Base-by-base conservation (phyloP, 2,797 vertebrate species). In the Myotis vivesi region DNA sequence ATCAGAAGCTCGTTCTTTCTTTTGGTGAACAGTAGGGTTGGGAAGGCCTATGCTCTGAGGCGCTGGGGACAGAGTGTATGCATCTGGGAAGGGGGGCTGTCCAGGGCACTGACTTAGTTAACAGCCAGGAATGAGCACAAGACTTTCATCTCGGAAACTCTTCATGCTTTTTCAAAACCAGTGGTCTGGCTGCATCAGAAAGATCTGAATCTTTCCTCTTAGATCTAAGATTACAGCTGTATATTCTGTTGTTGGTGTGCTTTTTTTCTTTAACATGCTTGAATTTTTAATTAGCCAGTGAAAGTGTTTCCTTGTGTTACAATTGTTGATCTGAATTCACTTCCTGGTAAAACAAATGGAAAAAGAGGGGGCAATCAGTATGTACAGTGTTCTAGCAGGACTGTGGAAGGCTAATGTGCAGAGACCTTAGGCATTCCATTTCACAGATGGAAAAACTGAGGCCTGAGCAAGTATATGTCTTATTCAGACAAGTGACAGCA, bases 11-110 rank as follows among this genome's bases (percentile, higher is more conserved):
- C 19, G 0, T 8, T 96, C 96, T 87, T 95, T 94, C 71, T 96
- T 89, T 89, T 91, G 87, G 93, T 94, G 92, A 97, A 82, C 57
- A 83, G 88, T 94, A 76, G 80, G 83, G 25, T 22, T 85, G 53
- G 36, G 51, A 89, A 33, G n/a, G 33, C 49, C 8, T 6, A 0
- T 20, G 19, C 4, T 30, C 16, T 20, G 57, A 68, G 33, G 8
- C 19, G 8, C 33, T 25, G 38, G 44, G 41, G 64, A 16, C 36
- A 25, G 2, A n/a, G 30, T 3, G 22, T 33, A 11, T 28, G 13
- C 6, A 0, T 72, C 2, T 5, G 8, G 23, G n/a, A 3, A 3
- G 13, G 22, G 30, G 15, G 17, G 16, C 13, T 22, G 0, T 49
- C 49, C 19, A 5, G 20, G 51, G 9, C 41, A 66, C 25, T 72